Evolutionary conservation across 53 echinoderm and acorn worm genomes (phyloP).

Genomic region (Henricia sp.): DNA sequence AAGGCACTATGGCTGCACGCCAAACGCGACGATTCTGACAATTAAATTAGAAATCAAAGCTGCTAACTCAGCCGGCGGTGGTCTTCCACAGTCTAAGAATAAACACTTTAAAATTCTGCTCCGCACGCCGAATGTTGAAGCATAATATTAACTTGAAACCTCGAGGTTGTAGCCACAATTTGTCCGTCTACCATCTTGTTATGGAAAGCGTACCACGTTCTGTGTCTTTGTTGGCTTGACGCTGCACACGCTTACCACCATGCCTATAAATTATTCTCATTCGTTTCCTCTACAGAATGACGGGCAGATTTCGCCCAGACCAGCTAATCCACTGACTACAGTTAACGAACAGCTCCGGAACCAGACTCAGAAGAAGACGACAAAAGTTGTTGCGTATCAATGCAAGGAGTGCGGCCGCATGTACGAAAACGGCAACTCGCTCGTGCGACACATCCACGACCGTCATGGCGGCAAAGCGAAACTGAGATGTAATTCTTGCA

Average conservation of each 20-base stretch:
- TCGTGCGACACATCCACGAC: conserved; percentile 54
- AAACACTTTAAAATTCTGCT: no score
- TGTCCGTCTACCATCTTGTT: no score
- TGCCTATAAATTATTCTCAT: not conserved
- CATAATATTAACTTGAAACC: no score
- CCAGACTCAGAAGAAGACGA: conserved; percentile 42
- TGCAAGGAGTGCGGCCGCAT: conserved; percentile 52
- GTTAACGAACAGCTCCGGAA: conserved; percentile 26
- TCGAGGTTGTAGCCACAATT: no score
- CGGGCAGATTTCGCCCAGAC: not conserved
- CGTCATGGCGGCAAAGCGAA: conserved; percentile 40
- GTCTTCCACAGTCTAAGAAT: no score
- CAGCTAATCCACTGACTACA: not conserved
- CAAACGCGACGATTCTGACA: no score
- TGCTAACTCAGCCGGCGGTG: no score
- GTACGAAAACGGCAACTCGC: conserved; percentile 44
- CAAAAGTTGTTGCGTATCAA: conserved; percentile 45
- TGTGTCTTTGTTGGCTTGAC: not conserved
- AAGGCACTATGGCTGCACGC: no score
- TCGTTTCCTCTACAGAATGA: conserved; percentile 31
- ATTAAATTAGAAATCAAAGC: no score
- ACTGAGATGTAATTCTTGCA: conserved; percentile 37
- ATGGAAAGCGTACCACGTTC: not conserved
- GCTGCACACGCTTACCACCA: not conserved
- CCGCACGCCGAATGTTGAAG: no score